Conservation (phyloP, 2,888 invertebrate genomes). For the Perithous albicinctus region DNA sequence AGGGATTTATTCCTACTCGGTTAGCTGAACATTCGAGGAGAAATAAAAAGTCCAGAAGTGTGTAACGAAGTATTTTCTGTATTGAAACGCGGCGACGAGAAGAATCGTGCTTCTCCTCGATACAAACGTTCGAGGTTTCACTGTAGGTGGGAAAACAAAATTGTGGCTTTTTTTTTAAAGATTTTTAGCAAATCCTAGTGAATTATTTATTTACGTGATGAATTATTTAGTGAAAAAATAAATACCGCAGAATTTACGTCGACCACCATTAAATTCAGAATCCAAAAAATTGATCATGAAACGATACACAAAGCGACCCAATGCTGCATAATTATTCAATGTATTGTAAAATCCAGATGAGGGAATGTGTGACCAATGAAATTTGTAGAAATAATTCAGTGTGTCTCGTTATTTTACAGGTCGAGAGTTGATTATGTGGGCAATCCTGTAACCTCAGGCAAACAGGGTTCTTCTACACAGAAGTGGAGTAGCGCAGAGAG, state of each 20-base stretch:
- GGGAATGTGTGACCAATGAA: too few relatives aligned
- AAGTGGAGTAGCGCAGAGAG: constrained; percentile 15
- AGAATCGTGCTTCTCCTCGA: background rate
- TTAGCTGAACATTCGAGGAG: background rate
- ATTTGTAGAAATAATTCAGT: constrained; percentile 14
- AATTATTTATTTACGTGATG: too few relatives aligned
- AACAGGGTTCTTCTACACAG: constrained; percentile 10
- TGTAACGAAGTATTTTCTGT: background rate
- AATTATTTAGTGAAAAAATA: too few relatives aligned
- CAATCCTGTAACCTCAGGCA: constrained; percentile 37
- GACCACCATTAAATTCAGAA: too few relatives aligned
- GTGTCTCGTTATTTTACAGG: background rate
- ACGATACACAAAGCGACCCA: too few relatives aligned
- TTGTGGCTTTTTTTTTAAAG: too few relatives aligned
- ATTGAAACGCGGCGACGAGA: constrained; percentile 19
- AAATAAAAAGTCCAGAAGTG: background rate
- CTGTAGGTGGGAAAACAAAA: background rate
- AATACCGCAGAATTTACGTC: too few relatives aligned
- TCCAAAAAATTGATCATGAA: too few relatives aligned
- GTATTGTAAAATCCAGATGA: too few relatives aligned
- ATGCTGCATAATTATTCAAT: too few relatives aligned
- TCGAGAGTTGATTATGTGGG: constrained; percentile 37
- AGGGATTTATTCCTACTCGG: constrained; percentile 1
- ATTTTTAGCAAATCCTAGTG: too few relatives aligned
- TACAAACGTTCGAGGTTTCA: constrained; percentile 26